These are phyloP conservation scores for Drosophila peninsularis DNA, from an alignment of 2,888 invertebrate species.

Conservation along the genomic window DNA sequence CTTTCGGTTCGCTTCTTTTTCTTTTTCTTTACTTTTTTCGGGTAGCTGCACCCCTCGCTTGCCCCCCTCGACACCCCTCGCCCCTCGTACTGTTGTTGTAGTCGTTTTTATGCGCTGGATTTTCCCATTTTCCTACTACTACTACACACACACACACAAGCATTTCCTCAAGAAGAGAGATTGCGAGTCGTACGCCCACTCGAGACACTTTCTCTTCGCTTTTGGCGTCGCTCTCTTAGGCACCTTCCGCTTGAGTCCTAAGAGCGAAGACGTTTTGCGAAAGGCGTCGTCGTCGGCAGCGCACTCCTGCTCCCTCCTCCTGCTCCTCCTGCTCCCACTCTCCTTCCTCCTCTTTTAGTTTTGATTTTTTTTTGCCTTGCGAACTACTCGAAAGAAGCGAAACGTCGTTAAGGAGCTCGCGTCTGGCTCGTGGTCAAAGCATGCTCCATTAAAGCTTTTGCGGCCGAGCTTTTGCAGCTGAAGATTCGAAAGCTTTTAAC, in stretches of 20 bases:
- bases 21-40: background rate
- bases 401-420: background rate
- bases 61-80: background rate
- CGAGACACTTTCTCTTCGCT: constrained; percentile 36
- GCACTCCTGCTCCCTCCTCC: background rate
- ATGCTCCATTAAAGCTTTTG: constrained; percentile 11
- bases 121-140: constrained; percentile 39
- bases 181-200: constrained; percentile 11
- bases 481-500: constrained; percentile 28
- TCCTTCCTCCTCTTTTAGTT: background rate
- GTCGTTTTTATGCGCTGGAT: constrained; percentile 49
- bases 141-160: constrained; percentile 14
- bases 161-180: constrained; percentile 51
- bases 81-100: constrained; percentile 54
- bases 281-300: constrained; percentile 13
- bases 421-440: constrained; percentile 3
- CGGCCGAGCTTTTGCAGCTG: constrained; percentile 14
- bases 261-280: constrained; percentile 25
- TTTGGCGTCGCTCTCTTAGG: constrained; percentile 43
- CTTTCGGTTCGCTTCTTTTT: constrained; percentile 37
- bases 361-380: background rate
- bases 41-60: background rate
- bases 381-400: constrained; percentile 14
- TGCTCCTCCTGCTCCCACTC: background rate
- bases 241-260: constrained; percentile 6